Percentiles rank a stretch among this genome's conserved stretches.
phyloP scores from a whole-genome alignment of 53 echinoderm and acorn worm species.

The Paracentrotus lividus region DNA sequence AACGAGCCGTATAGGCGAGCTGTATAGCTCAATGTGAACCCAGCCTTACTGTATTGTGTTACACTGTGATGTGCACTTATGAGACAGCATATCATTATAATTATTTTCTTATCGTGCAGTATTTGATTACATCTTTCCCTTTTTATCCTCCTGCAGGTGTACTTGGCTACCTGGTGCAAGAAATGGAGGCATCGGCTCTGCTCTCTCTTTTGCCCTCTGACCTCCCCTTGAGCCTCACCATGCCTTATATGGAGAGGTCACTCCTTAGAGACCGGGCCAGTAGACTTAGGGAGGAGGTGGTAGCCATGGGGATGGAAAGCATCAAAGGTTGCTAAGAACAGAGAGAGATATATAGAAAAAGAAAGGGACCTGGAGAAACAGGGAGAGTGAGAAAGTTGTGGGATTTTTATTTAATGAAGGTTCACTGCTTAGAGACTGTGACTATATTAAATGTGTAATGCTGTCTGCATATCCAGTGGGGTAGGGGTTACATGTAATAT shows the following conservation, averaged over 20 bases:
- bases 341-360: not conserved
- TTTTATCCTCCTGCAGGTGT: conserved; percentile 20
- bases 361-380: not conserved
- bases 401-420: conserved; percentile 34
- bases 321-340: conserved; percentile 4
- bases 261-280: conserved; percentile 40
- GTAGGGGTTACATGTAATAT: no score
- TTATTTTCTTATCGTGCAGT: no score
- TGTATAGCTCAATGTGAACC: no score
- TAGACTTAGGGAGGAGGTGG: not conserved
- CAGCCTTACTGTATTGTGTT: no score
- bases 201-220: conserved; percentile 43
- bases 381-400: not conserved
- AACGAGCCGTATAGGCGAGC: no score
- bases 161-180: conserved; percentile 52
- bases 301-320: not conserved
- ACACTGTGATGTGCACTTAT: no score
- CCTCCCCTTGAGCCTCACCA: conserved; percentile 51
- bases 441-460: no score
- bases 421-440: conserved; percentile 33
- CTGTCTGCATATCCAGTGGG: no score
- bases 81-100: no score
- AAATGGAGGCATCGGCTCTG: conserved; percentile 41
- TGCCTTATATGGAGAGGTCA: conserved; percentile 48
- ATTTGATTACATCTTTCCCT: no score